These are phyloP conservation scores for Oryzias javanicus DNA, from an alignment of 2,113 vertebrate genomes.

Conservation along the genomic window DNA sequence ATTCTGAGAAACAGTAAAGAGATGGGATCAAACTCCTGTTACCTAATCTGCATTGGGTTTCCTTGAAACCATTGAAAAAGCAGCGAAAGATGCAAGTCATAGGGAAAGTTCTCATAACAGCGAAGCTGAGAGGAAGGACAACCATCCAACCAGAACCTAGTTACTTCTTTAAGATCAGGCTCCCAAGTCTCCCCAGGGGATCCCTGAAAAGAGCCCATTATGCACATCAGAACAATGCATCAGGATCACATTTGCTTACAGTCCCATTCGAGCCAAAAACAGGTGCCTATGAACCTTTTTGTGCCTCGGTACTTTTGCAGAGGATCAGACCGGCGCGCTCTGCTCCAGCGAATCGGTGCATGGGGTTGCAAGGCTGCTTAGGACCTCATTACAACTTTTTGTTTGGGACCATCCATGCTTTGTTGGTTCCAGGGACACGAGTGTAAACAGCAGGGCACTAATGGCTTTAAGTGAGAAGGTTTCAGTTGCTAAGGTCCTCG, in stretches of 20 bases:
- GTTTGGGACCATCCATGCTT: slow-evolving; percentile 75
- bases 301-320: slow-evolving; percentile 53
- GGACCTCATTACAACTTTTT: slow-evolving; percentile 73
- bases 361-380: slow-evolving; percentile 47
- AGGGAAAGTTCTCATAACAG: slow-evolving; percentile 41
- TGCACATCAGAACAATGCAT: slow-evolving; percentile 75
- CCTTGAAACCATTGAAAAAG: slow-evolving; percentile 16
- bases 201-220: slow-evolving; percentile 79
- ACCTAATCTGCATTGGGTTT: slow-evolving; percentile 28
- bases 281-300: slow-evolving; percentile 54
- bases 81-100: slow-evolving; percentile 44
- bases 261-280: slow-evolving; percentile 68
- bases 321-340: slow-evolving; percentile 29
- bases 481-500: slow-evolving; percentile 68
- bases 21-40: slow-evolving; percentile 1
- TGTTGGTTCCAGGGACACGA: slow-evolving; percentile 63
- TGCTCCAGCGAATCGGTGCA: slow-evolving; percentile 60
- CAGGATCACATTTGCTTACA: slow-evolving; percentile 77
- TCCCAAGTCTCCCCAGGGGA: slow-evolving; percentile 77
- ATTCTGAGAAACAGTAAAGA: slow-evolving; percentile 64
- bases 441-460: slow-evolving; percentile 69
- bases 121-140: slow-evolving; percentile 47
- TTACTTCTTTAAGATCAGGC: slow-evolving; percentile 79
- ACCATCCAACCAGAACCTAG: slow-evolving; percentile 47
- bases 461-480: slow-evolving; percentile 73